Evolutionary conservation across 2,113 vertebrate species (phyloP), one percentile per base, ranked within the genome.

Genomic region (Carettochelys insculpta): DNA sequence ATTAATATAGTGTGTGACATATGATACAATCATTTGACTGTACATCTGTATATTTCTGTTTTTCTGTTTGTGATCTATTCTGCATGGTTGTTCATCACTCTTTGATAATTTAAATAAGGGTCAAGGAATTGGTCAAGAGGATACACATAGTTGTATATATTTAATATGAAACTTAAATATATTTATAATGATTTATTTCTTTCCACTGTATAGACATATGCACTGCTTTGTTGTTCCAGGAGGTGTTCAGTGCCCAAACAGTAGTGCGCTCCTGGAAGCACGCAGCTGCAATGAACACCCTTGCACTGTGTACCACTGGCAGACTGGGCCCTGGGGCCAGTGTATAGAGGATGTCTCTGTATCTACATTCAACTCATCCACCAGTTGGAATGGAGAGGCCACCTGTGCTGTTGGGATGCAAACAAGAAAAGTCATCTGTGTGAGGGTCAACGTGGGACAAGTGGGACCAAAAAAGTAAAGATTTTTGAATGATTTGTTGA

Each of bases 381-480:
- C 89, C 52, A 91, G 87, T 81, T 96, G 97, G 97, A 97, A 95
- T 0, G 97, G 98, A 10, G 98, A 98, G 80, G 95, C 97, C 25
- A 97, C 98, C 51, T 99, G 99, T 95, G 98, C 99, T 0, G 97
- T 97, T 51, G 99, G 99, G 77, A 98, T 99, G 98, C 99, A 99
- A 97, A 99, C 99, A 10, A 98, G 99, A 47, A 99, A 99, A 94
- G 98, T 99, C 97, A 99, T 99, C 97, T 99, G 99, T 61, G 98
- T 99, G 52, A 98, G 99, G 80, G 99, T 99, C 98, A 99, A 99
- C 56, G 98, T 99, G 94, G 99, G 99, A 96, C 99, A 99, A 97
- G 99, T 99, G 79, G 99, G 99, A 65, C 99, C 99, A 8, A 99
- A 99, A 97, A 99, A 99, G 99, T 99, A 99, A 98, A 91, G 31